These are phyloP conservation scores for Lithobius niger DNA, from an alignment of 1,140 invertebrate genomes.

Conservation along the genomic window DNA sequence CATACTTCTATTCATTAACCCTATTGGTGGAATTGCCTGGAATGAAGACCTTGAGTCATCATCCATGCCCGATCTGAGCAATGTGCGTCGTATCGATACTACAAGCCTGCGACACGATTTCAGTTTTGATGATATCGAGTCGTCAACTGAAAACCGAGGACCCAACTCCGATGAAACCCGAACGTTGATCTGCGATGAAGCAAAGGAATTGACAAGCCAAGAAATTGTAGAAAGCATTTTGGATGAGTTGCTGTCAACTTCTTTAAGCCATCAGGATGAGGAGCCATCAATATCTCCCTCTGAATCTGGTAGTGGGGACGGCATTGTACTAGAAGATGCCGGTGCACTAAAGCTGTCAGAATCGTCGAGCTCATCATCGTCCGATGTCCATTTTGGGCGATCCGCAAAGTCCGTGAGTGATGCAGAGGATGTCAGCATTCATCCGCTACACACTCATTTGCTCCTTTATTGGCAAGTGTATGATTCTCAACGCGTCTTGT, in stretches of 20 bases:
- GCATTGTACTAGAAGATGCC: no score
- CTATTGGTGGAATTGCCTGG: conserved; percentile 28
- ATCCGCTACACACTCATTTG: conserved; percentile 68
- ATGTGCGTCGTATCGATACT: conserved; percentile 15
- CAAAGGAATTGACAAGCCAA: conserved; percentile 20
- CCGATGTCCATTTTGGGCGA: no score
- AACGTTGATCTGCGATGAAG: conserved; percentile 4
- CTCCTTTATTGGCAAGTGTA: conserved; percentile 67
- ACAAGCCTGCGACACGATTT: conserved; percentile 11
- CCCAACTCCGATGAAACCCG: not conserved
- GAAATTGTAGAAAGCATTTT: conserved; percentile 41
- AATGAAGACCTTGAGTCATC: conserved; percentile 9
- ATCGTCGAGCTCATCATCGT: not conserved
- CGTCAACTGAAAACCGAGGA: not conserved
- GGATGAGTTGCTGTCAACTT: no score
- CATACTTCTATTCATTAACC: conserved; percentile 43
- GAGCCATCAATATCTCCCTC: no score
- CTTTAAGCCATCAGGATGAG: no score
- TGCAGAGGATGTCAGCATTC: conserved; percentile 32
- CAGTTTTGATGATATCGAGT: conserved; percentile 19
- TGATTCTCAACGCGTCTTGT: conserved; percentile 58
- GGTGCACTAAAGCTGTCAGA: not conserved
- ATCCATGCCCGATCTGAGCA: conserved; percentile 13
- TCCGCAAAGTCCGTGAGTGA: no score
- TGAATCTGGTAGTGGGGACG: no score